Base-by-base conservation (phyloP, 2,113 vertebrate species). In the Boleophthalmus pectinirostris region DNA sequence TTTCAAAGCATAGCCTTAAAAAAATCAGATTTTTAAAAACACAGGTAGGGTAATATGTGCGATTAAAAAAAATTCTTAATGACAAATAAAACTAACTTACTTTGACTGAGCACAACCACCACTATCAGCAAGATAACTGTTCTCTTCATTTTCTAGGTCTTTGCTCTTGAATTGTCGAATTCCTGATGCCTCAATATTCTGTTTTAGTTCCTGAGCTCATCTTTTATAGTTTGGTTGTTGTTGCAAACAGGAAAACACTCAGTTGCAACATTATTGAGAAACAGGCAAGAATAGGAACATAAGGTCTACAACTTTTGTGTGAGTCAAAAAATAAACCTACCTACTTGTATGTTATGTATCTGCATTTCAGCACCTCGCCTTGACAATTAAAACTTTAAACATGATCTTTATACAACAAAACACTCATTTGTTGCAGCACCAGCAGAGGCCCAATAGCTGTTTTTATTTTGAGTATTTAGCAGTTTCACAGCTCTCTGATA, bases 1-100 rank as follows among this genome's bases (percentile, higher is more conserved):
- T 56, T 0, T 72, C 65, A 79, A 67, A 0, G 70, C 61, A n/a
- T 74, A 68, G 47, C 70, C 79, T 77, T 11, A 43, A 20, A 43
- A 20, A 70, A 21, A 3, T 21, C 0, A 35, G 49, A 3, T 29
- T 29, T 29, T 29, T 29, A 29, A 29, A 29, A 29, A 29, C 0
- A 61, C 9, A 18, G 2, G 1, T 14, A 61, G 24, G 0, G 9
- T 61, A 33, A 33, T 33, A 16, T 16, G 38, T 43, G 38, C 0
- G 38, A 43, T 43, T 1, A 43, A 43, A 43, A 43, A 43, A 38
- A 15, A 53, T 25, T n/a, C 3, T 0, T 24, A 25, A 58, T 21
- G 10, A 1, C 51, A 63, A 45, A 35, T 20, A 1, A n/a, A 43
- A 21, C 23, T 9, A 16, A 75, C 78, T 68, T 69, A 81, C 70